Base-by-base conservation (phyloP, 2,113 vertebrate species). In the Tricholaema leucomelas region DNA sequence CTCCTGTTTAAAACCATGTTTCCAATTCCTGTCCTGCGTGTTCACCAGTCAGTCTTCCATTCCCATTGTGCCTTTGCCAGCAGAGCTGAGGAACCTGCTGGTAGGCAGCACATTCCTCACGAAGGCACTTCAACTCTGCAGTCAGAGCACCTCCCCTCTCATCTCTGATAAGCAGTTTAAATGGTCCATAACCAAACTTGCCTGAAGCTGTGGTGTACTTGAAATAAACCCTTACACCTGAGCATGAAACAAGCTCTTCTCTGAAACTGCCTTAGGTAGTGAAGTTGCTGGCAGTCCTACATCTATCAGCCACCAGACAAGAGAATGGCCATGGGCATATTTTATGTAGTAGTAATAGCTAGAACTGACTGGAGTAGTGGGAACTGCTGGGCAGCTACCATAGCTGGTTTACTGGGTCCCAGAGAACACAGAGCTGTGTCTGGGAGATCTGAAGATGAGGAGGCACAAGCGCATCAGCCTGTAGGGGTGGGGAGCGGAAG, bases 241-340 rank as follows among this genome's bases (percentile, higher is more conserved):
- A 66, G 46, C 18, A 4, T 35, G 46, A 36, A 85, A 52, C 20
- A 48, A 76, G 28, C 46, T 82, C 46, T 65, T 79, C 59, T 76
- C 75, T 4, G 5, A 72, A 69, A 64, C 71, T 33, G 33, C 28
- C 19, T 50, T 16, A 44, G 87, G 54, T 6, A 58, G 67, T 1
- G 17, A 88, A 50, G 50, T 18, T 15, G 69, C 10, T 8, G 70
- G 21, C 54, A 84, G 31, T 67, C 65, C 28, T 84, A 46, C 0
- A 0, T 77, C 69, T 56, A n/a, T 73, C 0, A 0, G 14, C 65
- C 5, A 2, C 44, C 2, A 5, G 1, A 0, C 33, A 48, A 48
- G 30, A 74, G 24, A 59, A 59, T 19, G 52, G 33, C 46, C 40
- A 19, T 12, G 18, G 33, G 15, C 16, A 9, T 42, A 12, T 81